These are phyloP conservation scores for Cichladusa arquata DNA, from an alignment of 2,113 vertebrate species.

Conservation along the genomic window DNA sequence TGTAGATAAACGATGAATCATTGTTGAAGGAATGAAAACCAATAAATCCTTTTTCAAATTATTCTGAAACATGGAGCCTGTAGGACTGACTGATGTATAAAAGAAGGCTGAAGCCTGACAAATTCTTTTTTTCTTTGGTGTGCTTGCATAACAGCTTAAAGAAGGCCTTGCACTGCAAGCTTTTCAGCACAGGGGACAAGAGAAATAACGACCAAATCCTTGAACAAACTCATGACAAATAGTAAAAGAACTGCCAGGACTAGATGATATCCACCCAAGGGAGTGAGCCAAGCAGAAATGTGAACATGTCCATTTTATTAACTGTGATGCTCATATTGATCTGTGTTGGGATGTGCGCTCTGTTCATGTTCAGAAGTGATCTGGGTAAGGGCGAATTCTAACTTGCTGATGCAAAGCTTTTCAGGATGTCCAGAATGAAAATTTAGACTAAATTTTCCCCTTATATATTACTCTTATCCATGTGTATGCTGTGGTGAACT, in stretches of 20 bases:
- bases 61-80: not conserved
- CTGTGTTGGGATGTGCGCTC: not conserved
- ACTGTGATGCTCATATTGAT: not conserved
- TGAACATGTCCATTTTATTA: not conserved
- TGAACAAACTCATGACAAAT: not conserved
- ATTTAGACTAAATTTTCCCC: not conserved
- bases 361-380: not conserved
- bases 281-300: not conserved
- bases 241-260: not conserved
- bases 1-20: not conserved
- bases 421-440: not conserved
- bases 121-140: not conserved
- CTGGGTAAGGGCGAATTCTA: not conserved
- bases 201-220: not conserved
- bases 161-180: not conserved
- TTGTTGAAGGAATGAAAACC: not conserved
- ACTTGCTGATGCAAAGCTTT: not conserved
- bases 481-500: rapidly evolving
- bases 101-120: not conserved
- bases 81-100: not conserved
- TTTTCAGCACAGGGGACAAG: not conserved
- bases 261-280: not conserved
- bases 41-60: not conserved
- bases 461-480: not conserved
- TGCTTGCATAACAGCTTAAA: not conserved